Base-by-base conservation (phyloP, 2,113 vertebrate species). In the Mustelus asterias region DNA sequence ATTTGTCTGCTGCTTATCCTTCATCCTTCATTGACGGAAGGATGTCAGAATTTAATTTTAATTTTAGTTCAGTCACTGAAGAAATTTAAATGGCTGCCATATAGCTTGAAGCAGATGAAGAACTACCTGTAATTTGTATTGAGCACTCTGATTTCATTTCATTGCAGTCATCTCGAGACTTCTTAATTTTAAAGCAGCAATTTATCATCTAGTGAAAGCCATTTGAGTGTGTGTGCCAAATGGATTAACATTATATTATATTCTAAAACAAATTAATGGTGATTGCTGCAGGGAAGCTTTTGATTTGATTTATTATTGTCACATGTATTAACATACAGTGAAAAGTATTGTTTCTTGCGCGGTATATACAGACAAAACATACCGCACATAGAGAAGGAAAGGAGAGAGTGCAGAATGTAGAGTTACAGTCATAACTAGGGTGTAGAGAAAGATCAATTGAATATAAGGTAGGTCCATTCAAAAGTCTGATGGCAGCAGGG, bases 131-230 rank as follows among this genome's bases (percentile, higher is more conserved):
- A 37, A 65, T 60, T 37, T 65, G 16, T 92, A 65, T 65, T 92
- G 89, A 92, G 33, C 58, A 65, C 5, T 65, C 33, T 63, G 33
- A n/a, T 60, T 33, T 92, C 58, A 65, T 65, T 92, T 92, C 63
- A 92, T 65, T 65, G 89, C 89, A 92, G 58, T 92, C 60, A 92
- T 60, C 33, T 9, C 1, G 58, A 65, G 89, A 92, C 8, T 37
- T 60, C 89, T 92, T 65, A 33, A n/a, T 92, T n/a, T 92, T 65
- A 92, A 92, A 92, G 89, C n/a, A 65, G 89, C 89, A 60, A 92
- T 92, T 63, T 92, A 65, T 92, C 60, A 63, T 8, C 58, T 9
- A 65, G 58, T 92, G 58, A 92, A 92, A 92, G 14, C 33, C 60
- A 65, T 92, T 92, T 92, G 20, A 65, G 33, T 65, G 33, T 37